Evolutionary conservation across 2,888 invertebrate species (phyloP).

Genomic region (Clivina fossor): DNA sequence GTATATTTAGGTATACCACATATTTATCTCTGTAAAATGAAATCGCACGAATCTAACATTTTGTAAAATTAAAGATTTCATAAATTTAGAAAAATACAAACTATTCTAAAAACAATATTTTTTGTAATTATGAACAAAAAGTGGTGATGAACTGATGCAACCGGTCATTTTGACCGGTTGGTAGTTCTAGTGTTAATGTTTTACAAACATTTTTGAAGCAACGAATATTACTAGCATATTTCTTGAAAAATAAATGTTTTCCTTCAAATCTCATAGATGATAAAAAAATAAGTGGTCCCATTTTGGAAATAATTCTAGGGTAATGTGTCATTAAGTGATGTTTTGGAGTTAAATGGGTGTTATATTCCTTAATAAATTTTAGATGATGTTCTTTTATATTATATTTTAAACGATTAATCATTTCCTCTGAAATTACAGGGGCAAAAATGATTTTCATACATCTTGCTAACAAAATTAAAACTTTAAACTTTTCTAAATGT

Average conservation of each 20-base stretch:
- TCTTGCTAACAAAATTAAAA: neutral
- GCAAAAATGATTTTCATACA: slow-evolving; percentile 1
- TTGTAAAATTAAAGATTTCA: no score
- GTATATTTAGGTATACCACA: no score
- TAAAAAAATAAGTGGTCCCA: slow-evolving; percentile 3
- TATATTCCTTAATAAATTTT: neutral
- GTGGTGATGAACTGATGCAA: no score
- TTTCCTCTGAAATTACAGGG: slow-evolving; percentile 1
- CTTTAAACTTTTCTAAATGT: neutral
- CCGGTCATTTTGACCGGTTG: no score
- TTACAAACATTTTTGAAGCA: slow-evolving; percentile 4
- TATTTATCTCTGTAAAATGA: no score
- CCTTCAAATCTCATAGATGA: slow-evolving; percentile 6
- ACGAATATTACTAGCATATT: neutral
- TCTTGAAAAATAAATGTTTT: slow-evolving; percentile 13
- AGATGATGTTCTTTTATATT: slow-evolving; percentile 4
- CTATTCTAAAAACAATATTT: no score
- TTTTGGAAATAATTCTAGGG: neutral
- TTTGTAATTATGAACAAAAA: no score
- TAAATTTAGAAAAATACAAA: no score
- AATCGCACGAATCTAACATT: no score
- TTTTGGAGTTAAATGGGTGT: slow-evolving; percentile 5
- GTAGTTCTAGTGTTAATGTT: neutral
- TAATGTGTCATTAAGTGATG: slow-evolving; percentile 14
- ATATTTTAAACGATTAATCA: slow-evolving; percentile 4